Evolutionary conservation across 2,888 invertebrate species (phyloP), one percentile per base, ranked within the genome.

Genomic region (Spatulosminthurus flaviceps): DNA sequence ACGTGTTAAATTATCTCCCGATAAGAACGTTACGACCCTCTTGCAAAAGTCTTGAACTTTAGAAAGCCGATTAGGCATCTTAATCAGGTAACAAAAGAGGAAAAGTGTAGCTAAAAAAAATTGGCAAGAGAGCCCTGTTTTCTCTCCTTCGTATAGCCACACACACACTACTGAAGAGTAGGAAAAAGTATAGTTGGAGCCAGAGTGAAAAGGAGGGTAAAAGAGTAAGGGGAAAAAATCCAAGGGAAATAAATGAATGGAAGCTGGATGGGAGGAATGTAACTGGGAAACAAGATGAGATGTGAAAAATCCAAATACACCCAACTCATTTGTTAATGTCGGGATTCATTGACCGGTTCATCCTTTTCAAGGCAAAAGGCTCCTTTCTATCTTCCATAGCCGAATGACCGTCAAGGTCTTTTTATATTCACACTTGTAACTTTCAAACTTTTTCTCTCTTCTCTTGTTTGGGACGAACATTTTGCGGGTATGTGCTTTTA

Each of bases 301-400:
- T 74, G 82, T 81, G 81, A 82, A 82, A 82, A 82, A 81, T 82
- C 79, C 81, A 79, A 82, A 82, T 79, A 80, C 81, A 82, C 81
- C 82, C 79, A 82, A 78, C 83, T 83, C 83, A 83, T 83, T 83
- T 83, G 82, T 83, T 81, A 81, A 79, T 78, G 83, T 82, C 83
- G 80, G 76, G 77, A 80, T 83, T 81, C 81, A 83, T 83, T 83
- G 81, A 80, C 76, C 79, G 77, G 71, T 80, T 79, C 82, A 83
- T 83, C 79, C 82, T 81, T 82, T 83, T 80, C 78, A 42, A 51
- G 51, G 51, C 51, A 13, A 26, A n/a, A 21, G 26, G 64, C 64
- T 64, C 24, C 2, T 64, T 64, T 61, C 41, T 41, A 41, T 41
- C 41, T 41, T 41, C 13, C 7, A 2, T n/a, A 51, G 51, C 19